These are phyloP conservation scores for Rhadinocentrus ornatus DNA, from an alignment of 2,797 vertebrate species.

Conservation along the genomic window DNA sequence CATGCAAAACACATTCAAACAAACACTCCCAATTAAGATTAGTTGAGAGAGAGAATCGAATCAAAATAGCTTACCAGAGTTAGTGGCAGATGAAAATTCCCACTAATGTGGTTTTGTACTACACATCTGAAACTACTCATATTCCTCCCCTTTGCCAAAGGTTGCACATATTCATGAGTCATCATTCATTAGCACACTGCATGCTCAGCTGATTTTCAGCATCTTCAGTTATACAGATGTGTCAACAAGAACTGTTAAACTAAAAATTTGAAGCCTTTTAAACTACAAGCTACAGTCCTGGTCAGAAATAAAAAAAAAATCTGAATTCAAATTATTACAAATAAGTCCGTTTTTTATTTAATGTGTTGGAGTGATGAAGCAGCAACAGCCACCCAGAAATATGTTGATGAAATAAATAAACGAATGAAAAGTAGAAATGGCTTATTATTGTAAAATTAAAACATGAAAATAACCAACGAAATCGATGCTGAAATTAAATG, in stretches of 20 bases:
- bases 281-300: too few species aligned
- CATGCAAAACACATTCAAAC: neutral
- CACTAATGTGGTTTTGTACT: slow-evolving; percentile 50
- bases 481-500: too few species aligned
- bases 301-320: too few species aligned
- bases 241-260: slow-evolving; percentile 2
- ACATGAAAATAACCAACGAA: too few species aligned
- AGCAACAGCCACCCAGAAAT: too few species aligned
- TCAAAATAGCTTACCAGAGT: slow-evolving; percentile 14
- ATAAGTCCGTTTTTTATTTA: too few species aligned
- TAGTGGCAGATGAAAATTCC: slow-evolving; percentile 53
- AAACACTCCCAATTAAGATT: slow-evolving; percentile 1
- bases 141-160: slow-evolving; percentile 12
- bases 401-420: too few species aligned
- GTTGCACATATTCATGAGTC: neutral
- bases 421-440: too few species aligned
- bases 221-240: slow-evolving; percentile 14
- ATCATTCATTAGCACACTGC: slow-evolving; percentile 39
- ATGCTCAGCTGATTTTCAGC: slow-evolving; percentile 29
- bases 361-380: too few species aligned
- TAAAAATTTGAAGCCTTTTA: neutral
- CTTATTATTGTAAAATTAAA: too few species aligned
- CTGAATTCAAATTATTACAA: too few species aligned
- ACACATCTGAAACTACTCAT: slow-evolving; percentile 44
- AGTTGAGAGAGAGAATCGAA: neutral